Conservation (phyloP, 2,888 invertebrate species). For the Periphyllus acericola region DNA sequence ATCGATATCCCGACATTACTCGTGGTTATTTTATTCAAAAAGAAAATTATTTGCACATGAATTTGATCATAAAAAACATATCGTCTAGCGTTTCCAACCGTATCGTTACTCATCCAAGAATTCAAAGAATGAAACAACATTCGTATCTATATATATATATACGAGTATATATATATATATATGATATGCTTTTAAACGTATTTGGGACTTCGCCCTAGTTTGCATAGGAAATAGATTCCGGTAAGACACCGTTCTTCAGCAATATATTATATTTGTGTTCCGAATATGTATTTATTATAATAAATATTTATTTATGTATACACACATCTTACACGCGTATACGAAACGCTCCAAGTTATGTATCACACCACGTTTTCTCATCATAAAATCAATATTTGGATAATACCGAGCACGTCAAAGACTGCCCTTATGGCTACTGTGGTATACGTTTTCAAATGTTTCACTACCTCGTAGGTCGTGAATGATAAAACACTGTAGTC, state of each 20-base stretch:
- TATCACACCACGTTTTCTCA: neutral
- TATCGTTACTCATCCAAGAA: neutral
- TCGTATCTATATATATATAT: no score
- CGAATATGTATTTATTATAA: conserved; percentile 35
- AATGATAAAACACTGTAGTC: neutral
- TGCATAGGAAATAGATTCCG: conserved; percentile 52
- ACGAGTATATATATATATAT: no score
- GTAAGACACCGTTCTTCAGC: neutral
- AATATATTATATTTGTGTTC: conserved; percentile 10
- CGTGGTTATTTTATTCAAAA: conserved; percentile 4
- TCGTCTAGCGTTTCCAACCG: conserved; percentile 16
- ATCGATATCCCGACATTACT: neutral
- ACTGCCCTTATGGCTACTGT: neutral
- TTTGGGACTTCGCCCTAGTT: conserved; percentile 10
- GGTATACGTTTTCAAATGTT: neutral
- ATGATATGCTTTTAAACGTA: conserved; percentile 25
- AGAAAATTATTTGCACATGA: neutral
- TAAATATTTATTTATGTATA: conserved; percentile 31
- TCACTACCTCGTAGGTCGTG: neutral
- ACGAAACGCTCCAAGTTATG: neutral
- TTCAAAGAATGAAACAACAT: conserved; percentile 16
- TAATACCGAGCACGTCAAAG: neutral
- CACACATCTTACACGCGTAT: neutral
- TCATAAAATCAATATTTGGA: conserved; percentile 35
- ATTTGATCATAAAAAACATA: conserved; percentile 25